Evolutionary conservation across 1,140 invertebrate species (phyloP).

Genomic region (Mactra quadrangularis): DNA sequence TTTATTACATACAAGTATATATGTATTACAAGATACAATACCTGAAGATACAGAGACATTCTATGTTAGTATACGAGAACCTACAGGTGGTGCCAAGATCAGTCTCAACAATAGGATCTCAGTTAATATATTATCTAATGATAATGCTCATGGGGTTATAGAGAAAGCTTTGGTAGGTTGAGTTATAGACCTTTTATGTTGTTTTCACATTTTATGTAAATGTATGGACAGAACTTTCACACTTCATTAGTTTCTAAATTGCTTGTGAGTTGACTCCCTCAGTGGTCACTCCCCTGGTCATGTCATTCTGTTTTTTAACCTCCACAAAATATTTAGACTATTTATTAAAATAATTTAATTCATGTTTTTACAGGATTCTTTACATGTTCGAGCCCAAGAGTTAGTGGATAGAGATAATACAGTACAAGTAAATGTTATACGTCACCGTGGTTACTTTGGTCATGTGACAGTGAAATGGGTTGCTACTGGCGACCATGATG

Average conservation of each 20-base stretch:
- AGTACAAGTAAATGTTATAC: slow-evolving; percentile 73
- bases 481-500: slow-evolving; percentile 75
- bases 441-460: slow-evolving; percentile 74
- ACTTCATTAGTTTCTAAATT: no score
- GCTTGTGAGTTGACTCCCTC: no score
- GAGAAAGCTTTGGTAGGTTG: slow-evolving; percentile 77
- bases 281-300: no score
- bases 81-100: slow-evolving; percentile 77
- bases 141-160: slow-evolving; percentile 81
- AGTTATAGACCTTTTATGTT: no score
- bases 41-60: slow-evolving; percentile 81
- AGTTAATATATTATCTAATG: slow-evolving; percentile 80
- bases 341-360: no score
- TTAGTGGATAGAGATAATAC: slow-evolving; percentile 67
- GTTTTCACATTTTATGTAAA: no score
- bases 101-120: slow-evolving; percentile 71
- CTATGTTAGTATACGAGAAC: slow-evolving; percentile 70
- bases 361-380: slow-evolving; percentile 74
- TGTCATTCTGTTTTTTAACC: no score
- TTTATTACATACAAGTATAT: slow-evolving; percentile 68
- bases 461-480: slow-evolving; percentile 76
- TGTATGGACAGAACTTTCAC: no score
- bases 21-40: slow-evolving; percentile 74
- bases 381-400: slow-evolving; percentile 71
- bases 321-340: no score